Evolutionary conservation across 1,140 invertebrate species (phyloP).

Genomic region (Microvelia longipes): DNA sequence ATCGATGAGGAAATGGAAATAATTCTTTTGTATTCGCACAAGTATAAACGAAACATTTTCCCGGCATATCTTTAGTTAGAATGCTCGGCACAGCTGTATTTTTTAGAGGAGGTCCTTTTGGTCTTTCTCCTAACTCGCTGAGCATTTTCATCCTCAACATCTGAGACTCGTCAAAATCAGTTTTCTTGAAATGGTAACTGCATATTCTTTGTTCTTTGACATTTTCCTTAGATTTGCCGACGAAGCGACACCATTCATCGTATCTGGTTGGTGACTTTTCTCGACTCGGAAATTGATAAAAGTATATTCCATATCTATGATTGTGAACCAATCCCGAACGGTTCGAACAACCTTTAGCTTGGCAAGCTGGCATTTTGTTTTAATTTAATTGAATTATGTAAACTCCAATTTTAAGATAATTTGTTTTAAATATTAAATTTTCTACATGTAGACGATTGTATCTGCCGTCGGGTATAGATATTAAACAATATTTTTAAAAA

Average conservation of each 20-base stretch:
- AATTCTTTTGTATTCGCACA: not conserved
- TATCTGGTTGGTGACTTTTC: not conserved
- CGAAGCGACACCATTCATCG: too few relatives aligned
- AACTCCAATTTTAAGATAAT: too few relatives aligned
- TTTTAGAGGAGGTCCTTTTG: not conserved
- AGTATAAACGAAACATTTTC: not conserved
- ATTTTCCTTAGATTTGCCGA: too few relatives aligned
- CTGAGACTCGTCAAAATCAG: not conserved
- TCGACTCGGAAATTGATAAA: not conserved
- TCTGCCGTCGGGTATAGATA: too few relatives aligned
- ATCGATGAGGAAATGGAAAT: not conserved
- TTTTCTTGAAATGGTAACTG: not conserved
- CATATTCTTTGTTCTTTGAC: too few relatives aligned
- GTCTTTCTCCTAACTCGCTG: not conserved
- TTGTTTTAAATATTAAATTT: too few relatives aligned
- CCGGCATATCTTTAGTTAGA: not conserved
- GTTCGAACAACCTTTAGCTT: not conserved
- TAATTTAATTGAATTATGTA: too few relatives aligned
- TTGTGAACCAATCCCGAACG: not conserved
- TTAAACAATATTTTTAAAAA: too few relatives aligned
- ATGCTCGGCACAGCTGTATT: not conserved
- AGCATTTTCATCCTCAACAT: not conserved
- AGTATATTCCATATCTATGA: not conserved
- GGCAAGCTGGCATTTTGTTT: not conserved
- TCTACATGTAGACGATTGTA: too few relatives aligned